Evolutionary conservation across 2,797 vertebrate species (phyloP), one percentile per base, ranked within the genome.

Genomic region (Trachurus trachurus): DNA sequence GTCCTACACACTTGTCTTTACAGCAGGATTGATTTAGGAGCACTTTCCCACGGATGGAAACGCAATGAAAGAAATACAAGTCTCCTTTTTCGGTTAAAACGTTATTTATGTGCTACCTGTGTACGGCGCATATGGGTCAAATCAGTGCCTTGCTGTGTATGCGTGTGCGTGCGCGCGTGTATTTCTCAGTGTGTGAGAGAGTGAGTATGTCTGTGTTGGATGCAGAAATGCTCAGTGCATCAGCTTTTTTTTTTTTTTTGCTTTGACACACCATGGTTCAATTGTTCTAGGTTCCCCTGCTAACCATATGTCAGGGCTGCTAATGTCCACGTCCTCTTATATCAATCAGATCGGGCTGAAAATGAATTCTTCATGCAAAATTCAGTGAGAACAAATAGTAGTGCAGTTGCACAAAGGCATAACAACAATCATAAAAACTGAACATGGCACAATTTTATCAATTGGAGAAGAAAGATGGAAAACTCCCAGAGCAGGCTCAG

Each of bases 251-350:
- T 72, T 79, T 74, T 70, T 80, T 70, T 71, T 53, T 74, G 42
- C 31, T 65, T 22, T 83, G 87, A 91, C 90, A 93, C 88, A 91
- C 83, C 92, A 90, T 86, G 88, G 88, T 90, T 92, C 91, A 94
- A 92, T 96, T 95, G 92, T 93, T 93, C 91, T 87, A 87, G 87
- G 74, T 90, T 92, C 85, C 86, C 92, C 93, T 95, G 90, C 93
- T 94, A 92, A 90, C 94, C 93, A 95, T 95, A 96, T 94, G 94
- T 92, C 91, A 91, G 86, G 96, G 93, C 94, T 93, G 86, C 93
- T 95, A 94, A 93, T 88, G 86, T 82, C 29, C 84, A 78, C 89
- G 90, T 81, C 88, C 85, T 84, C 39, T 80, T 64, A 78, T 85
- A 93, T 93, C 90, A 89, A 84, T 92, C 91, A 93, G 22, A 77